These are phyloP conservation scores for Yoshiicerus persimilis DNA, from an alignment of 1,140 invertebrate species.

Conservation along the genomic window DNA sequence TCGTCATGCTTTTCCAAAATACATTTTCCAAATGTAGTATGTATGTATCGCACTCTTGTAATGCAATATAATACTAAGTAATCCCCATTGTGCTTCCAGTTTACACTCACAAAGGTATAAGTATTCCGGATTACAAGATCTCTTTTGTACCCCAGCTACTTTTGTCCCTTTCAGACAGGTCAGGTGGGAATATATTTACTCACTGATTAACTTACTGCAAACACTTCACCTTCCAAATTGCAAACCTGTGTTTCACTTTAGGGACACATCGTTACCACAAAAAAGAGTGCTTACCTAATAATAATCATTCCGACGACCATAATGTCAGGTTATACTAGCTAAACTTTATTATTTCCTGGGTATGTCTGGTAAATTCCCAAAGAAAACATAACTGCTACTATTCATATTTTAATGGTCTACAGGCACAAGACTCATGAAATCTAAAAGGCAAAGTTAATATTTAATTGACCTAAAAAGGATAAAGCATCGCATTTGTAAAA, in stretches of 20 bases:
- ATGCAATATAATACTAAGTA: background rate
- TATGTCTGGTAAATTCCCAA: too few species aligned
- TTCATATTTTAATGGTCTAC: too few species aligned
- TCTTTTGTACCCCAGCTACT: background rate
- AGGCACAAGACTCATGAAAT: too few species aligned
- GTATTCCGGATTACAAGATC: background rate
- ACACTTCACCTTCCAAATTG: background rate
- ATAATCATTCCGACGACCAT: background rate
- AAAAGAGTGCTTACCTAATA: background rate
- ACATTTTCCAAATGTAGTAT: background rate
- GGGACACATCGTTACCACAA: background rate
- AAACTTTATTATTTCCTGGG: too few species aligned
- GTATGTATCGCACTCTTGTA: background rate
- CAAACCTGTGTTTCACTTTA: background rate
- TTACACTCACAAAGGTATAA: background rate
- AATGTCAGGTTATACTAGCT: background rate
- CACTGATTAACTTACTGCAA: background rate
- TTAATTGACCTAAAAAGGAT: too few species aligned
- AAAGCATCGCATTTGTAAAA: too few species aligned
- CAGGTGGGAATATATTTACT: background rate
- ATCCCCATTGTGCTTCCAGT: too few species aligned
- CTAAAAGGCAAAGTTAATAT: too few species aligned
- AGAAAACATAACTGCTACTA: too few species aligned
- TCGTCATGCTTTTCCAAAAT: background rate
- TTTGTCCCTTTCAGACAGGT: background rate